Conservation (phyloP, 2,113 vertebrate genomes). For the Scalopus aquaticus region DNA sequence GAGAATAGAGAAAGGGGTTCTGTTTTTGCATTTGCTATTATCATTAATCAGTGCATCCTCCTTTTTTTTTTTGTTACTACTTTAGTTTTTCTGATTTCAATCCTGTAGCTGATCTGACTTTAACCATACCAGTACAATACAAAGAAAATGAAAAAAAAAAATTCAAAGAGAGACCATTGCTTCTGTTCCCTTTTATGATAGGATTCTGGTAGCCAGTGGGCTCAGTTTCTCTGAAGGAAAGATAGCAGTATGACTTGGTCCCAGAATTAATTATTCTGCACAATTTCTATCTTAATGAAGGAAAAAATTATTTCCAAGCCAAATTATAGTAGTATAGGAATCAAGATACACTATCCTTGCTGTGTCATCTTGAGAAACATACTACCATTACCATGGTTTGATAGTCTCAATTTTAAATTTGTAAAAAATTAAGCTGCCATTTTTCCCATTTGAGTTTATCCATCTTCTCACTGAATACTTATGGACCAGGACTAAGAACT, state of each 20-base stretch:
- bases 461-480: background rate
- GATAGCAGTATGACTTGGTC: background rate
- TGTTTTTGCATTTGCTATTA: background rate
- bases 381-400: background rate
- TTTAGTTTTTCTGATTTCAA: background rate
- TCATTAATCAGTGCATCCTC: background rate
- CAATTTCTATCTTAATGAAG: background rate
- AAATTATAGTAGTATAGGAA: background rate
- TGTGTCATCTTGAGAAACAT: background rate
- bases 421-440: background rate
- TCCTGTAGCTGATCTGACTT: background rate
- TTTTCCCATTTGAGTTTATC: background rate
- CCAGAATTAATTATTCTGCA: background rate
- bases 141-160: background rate
- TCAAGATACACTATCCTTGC: background rate
- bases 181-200: background rate
- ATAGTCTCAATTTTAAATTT: background rate
- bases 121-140: background rate
- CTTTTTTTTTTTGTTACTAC: background rate
- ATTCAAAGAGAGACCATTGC: background rate
- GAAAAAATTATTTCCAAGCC: background rate
- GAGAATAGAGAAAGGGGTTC: background rate
- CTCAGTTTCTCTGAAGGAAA: background rate
- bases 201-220: rapidly evolving
- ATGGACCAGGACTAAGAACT: background rate